phyloP scores from a whole-genome alignment of 1,140 invertebrate species.

The Zaprionus nigranus region DNA sequence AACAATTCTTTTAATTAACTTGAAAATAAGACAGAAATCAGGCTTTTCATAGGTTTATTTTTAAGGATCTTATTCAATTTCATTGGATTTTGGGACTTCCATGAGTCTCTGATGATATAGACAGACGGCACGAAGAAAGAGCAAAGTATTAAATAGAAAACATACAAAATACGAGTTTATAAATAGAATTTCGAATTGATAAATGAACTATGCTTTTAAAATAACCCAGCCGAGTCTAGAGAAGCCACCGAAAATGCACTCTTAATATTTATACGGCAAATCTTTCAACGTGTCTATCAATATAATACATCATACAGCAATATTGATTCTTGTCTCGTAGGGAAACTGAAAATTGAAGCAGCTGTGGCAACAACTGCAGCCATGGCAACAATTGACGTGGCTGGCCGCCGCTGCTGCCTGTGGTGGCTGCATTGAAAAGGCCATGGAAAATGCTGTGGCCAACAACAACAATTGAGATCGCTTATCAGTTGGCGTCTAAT shows the following conservation, averaged over 20 bases:
- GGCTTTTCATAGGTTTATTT: no score
- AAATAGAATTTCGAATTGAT: no score
- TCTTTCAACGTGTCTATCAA: conserved; percentile 30
- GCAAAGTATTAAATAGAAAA: no score
- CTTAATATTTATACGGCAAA: background rate
- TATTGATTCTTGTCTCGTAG: conserved; percentile 39
- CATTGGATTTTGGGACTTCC: no score
- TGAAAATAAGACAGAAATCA: no score
- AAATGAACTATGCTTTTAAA: no score
- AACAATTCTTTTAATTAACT: no score
- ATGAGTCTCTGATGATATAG: no score
- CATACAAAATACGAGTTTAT: no score
- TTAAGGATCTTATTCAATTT: no score
- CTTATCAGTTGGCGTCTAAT: conserved; percentile 83
- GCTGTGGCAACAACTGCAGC: conserved; percentile 46
- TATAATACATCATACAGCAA: conserved; percentile 27
- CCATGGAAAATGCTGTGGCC: conserved; percentile 57
- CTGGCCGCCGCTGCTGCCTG: background rate
- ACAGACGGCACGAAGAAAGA: no score
- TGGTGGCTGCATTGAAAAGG: conserved; percentile 15
- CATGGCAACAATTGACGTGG: conserved; percentile 31
- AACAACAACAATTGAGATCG: conserved; percentile 78
- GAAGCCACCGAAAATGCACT: background rate
- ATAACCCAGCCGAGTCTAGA: no score
- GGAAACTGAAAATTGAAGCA: conserved; percentile 8